Evolutionary conservation across 2,888 invertebrate species (phyloP).

Genomic region (Agonopterix alstromeriana): DNA sequence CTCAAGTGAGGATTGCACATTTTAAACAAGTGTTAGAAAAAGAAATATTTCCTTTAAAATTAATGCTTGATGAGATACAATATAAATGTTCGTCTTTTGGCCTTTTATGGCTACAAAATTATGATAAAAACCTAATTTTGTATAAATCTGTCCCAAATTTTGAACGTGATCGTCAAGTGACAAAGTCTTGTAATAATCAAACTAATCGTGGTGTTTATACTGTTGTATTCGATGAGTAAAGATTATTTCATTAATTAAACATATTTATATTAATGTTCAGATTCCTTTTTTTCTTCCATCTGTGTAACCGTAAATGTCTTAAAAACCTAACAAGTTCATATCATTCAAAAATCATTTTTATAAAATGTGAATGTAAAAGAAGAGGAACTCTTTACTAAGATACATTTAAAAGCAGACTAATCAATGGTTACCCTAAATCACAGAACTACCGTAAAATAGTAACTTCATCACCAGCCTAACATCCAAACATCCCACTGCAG

Average conservation of each 20-base stretch:
- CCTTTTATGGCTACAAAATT: slow-evolving; percentile 9
- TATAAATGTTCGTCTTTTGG: slow-evolving; percentile 41
- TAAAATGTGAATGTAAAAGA: no score
- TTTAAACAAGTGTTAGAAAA: slow-evolving; percentile 42
- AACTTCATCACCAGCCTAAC: no score
- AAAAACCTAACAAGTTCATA: no score
- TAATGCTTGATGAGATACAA: slow-evolving; percentile 43
- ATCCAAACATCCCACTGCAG: no score
- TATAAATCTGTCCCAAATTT: neutral
- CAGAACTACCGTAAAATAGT: no score
- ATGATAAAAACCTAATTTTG: neutral
- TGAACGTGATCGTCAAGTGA: neutral
- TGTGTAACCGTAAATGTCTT: no score
- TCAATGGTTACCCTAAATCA: no score
- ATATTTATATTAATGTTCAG: no score
- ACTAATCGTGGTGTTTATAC: slow-evolving; percentile 60
- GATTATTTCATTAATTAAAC: neutral
- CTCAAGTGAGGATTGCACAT: slow-evolving; percentile 41
- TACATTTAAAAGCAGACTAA: no score
- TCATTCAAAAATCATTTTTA: no score
- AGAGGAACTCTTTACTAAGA: no score
- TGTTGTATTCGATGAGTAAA: slow-evolving; percentile 49
- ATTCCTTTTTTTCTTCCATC: no score
- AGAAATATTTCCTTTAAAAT: slow-evolving; percentile 51
- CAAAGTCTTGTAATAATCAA: slow-evolving; percentile 10